Evolutionary conservation across 1,140 invertebrate genomes (phyloP), one percentile per base, ranked within the genome.

Genomic region (Cydia fagiglandana): DNA sequence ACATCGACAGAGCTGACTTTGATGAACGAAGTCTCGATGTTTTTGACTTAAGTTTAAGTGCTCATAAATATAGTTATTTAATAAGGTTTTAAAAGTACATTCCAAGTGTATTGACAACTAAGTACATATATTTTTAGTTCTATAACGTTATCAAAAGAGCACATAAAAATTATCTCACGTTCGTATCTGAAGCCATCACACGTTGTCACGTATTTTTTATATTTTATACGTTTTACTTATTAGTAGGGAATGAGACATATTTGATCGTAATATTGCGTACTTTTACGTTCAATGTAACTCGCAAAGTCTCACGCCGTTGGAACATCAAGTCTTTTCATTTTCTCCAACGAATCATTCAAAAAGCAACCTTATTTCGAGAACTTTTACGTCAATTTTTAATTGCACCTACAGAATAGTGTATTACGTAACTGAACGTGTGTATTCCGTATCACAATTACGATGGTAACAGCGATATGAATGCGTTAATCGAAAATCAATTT

Each of bases 401-500:
- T 10, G 66, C 6, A 10, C 4, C 6, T n/a, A 7, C 1, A 41
- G 15, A 17, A 34, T 70, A 17, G 10, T 24, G 20, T 38, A 41
- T 70, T 70, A 70, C 66, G 34, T 70, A 45, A 70, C 30, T n/a
- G 66, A 38, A 70, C 66, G 66, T 70, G 66, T 70, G 66, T 70
- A 70, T 45, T 70, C 66, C 66, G 34, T 70, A 70, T 70, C 66
- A 70, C 53, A 53, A 38, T 38, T 56, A 73, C 47, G 53, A 64
- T 74, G 28, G 73, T 75, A 77, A 74, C 64, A 28, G 45, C 53
- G 76, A 75, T 75, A 73, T 75, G 61, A 70, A 74, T 56, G 73
- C 47, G 73, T 73, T 50, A 77, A 75, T 77, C 68, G 61, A 70
- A 75, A 80, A 78, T 80, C 79, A 75, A 80, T 80, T 80, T 76